Conservation (phyloP, 2,888 invertebrate species). For the Archips xylosteana region DNA sequence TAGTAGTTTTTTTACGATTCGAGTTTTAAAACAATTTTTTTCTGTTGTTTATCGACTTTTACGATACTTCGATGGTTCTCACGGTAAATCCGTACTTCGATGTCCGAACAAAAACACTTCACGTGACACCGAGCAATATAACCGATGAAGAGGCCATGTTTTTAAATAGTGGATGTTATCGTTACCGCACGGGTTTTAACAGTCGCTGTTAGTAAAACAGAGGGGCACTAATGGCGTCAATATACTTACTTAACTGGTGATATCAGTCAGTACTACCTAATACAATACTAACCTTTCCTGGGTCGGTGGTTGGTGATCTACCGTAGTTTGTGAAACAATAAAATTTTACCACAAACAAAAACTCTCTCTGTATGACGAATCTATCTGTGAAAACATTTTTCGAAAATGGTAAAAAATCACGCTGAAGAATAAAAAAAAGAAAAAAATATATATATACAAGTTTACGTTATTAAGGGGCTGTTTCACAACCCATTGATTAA, state of each 20-base stretch:
- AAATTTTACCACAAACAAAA: no score
- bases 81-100: background rate
- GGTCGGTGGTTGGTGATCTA: no score
- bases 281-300: no score
- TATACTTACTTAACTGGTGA: background rate
- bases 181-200: constrained; percentile 31
- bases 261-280: background rate
- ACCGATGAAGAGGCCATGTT: constrained; percentile 24
- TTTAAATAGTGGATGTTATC: constrained; percentile 32
- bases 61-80: background rate
- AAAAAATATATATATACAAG: no score
- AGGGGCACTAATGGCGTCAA: background rate
- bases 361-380: no score
- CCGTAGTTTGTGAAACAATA: no score
- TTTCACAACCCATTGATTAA: no score
- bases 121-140: constrained; percentile 4
- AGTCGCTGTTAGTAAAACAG: constrained; percentile 29
- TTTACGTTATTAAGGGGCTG: no score
- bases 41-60: background rate
- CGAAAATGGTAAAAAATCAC: no score
- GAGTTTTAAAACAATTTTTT: background rate
- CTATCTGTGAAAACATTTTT: no score
- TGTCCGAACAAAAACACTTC: background rate
- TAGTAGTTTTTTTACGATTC: background rate
- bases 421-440: no score